phyloP scores from a whole-genome alignment of 2,797 vertebrate species.

The Coregonus sp. region DNA sequence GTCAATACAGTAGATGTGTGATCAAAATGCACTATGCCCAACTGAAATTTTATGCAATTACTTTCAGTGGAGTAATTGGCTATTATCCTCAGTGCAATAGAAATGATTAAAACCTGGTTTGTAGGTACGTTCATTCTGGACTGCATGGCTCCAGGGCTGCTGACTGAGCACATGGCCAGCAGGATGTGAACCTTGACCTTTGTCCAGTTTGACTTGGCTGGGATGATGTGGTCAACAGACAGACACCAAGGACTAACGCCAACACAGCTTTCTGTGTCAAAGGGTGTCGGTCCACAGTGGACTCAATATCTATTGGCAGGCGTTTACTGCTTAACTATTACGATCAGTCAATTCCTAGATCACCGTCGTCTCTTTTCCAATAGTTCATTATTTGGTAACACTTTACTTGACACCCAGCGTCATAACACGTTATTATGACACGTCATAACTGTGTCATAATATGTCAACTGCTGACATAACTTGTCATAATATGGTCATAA shows the following conservation, averaged over 20 bases:
- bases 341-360: background rate
- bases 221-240: background rate
- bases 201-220: slow-evolving; percentile 18
- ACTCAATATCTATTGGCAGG: background rate
- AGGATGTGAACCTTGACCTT: background rate
- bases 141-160: background rate
- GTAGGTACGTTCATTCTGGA: background rate
- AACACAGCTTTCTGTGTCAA: background rate
- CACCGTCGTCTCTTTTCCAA: background rate
- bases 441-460: too few species aligned
- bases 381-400: background rate
- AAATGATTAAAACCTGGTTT: background rate
- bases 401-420: too few species aligned
- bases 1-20: too few species aligned
- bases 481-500: too few species aligned
- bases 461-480: too few species aligned
- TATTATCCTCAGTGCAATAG: background rate
- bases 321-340: background rate
- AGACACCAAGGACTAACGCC: background rate
- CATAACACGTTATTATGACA: too few species aligned
- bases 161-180: background rate
- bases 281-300: background rate
- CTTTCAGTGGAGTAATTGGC: too few species aligned
- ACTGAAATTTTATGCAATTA: too few species aligned
- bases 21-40: too few species aligned